Conservation (phyloP, 2,113 vertebrate genomes). For the Rousettus leschenaultii region DNA sequence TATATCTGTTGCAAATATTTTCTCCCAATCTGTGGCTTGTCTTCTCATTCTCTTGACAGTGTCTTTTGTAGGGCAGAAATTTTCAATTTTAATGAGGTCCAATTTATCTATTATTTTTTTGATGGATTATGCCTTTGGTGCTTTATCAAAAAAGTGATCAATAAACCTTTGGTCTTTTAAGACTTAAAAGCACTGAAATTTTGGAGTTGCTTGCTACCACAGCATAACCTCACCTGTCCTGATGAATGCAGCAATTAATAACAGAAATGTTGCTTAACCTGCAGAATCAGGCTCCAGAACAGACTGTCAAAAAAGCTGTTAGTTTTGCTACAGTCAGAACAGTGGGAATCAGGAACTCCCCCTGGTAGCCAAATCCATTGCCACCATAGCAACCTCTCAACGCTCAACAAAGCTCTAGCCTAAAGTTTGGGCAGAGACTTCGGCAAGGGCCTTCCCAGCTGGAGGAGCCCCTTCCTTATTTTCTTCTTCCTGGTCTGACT, state of each 20-base stretch:
- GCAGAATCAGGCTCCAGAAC: neutral
- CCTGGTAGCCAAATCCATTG: neutral
- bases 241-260: neutral
- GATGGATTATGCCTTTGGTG: neutral
- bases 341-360: neutral
- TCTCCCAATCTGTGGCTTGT: neutral
- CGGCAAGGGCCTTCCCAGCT: neutral
- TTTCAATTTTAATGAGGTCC: neutral
- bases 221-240: neutral
- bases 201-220: neutral
- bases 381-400: neutral
- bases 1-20: neutral
- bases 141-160: neutral
- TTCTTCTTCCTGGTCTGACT: neutral
- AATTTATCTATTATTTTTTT: neutral
- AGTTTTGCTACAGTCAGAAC: accelerated
- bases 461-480: neutral
- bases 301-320: neutral
- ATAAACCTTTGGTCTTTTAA: neutral
- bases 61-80: neutral
- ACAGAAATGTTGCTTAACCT: neutral
- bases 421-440: neutral
- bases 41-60: neutral
- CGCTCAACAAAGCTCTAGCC: neutral
- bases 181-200: neutral